phyloP scores from a whole-genome alignment of 1,140 invertebrate species.

The Trissolcus basalis region DNA sequence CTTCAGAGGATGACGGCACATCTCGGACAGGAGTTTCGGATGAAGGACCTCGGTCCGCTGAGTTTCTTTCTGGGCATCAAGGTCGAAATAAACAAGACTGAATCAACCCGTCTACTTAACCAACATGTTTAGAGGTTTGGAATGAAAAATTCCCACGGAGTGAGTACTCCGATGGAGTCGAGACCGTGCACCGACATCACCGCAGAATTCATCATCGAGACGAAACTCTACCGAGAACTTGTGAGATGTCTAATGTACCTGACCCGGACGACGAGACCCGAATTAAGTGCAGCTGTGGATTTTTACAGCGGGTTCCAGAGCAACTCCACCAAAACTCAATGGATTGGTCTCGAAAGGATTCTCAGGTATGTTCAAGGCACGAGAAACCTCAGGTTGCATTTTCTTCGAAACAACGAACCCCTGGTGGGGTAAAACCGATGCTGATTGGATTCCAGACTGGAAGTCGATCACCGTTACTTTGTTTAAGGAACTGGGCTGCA shows the following conservation, averaged over 20 bases:
- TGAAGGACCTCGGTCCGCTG: constrained; percentile 25
- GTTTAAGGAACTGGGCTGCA: constrained; percentile 36
- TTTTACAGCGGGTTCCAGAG: constrained; percentile 57
- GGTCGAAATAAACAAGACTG: constrained; percentile 5
- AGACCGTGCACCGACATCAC: constrained; percentile 4
- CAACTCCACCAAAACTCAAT: constrained; percentile 37
- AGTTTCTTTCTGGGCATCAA: constrained; percentile 16
- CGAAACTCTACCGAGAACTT: constrained; percentile 48
- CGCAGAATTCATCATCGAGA: background rate
- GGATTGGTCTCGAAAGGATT: constrained; percentile 42
- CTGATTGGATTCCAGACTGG: constrained; percentile 52
- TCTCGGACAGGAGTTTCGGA: constrained; percentile 10
- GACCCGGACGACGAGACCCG: constrained; percentile 56
- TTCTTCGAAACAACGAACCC: constrained; percentile 6
- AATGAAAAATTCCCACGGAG: constrained; percentile 22
- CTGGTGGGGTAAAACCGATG: constrained; percentile 46
- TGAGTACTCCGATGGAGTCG: constrained; percentile 31
- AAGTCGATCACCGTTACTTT: constrained; percentile 60
- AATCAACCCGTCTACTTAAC: constrained; percentile 31
- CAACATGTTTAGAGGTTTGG: constrained; percentile 25
- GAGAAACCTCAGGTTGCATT: background rate
- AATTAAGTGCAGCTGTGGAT: constrained; percentile 51
- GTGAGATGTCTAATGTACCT: constrained; percentile 65
- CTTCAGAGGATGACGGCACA: background rate
- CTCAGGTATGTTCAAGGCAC: constrained; percentile 51